Evolutionary conservation across 1,140 invertebrate species (phyloP), one percentile per base, ranked within the genome.

Genomic region (Halesus radiatus): DNA sequence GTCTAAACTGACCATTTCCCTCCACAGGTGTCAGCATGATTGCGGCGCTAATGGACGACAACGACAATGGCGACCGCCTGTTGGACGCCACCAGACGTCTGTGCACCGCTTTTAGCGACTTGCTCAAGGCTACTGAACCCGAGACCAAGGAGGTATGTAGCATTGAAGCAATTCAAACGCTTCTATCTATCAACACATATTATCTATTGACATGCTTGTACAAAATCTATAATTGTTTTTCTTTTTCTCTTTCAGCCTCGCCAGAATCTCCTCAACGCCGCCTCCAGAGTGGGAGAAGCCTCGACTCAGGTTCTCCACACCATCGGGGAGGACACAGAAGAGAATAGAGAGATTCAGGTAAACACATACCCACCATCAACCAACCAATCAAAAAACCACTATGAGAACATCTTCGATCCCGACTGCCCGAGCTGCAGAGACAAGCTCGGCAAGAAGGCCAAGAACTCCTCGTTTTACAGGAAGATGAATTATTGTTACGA

Each of bases 231-330:
- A 68, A 78, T 64, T 26, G 20, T 1, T 20, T 72, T 72, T 81
- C 4, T 79, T 84, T 73, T 37, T 83, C 53, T 10, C 64, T 90
- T 91, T 54, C 89, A 96, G 93, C 95, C 97, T 0, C 92, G 97
- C 23, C 97, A 99, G 88, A 98, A 94, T 86, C 89, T 99, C 5
- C 91, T 99, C 16, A 96, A 96, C 86, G 98, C 98, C 7, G 98
- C 98, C 0, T 96, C 96, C 23, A 93, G 95, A 74, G 97, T 99
- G 26, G 98, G 98, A 3, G 98, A 99, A 87, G 97, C 98, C 0
- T 98, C 97, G 53, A 96, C 97, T 56, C 94, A 96, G 85, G 95
- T 99, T 0, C 91, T 99, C n/a, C 93, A 95, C 80, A 97, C 96
- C 53, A 98, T 99, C 85, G 96, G 96, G n/a, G 96, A 99, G 85